Evolutionary conservation across 2,888 invertebrate species (phyloP).

Genomic region (Pristionchus mayeri): DNA sequence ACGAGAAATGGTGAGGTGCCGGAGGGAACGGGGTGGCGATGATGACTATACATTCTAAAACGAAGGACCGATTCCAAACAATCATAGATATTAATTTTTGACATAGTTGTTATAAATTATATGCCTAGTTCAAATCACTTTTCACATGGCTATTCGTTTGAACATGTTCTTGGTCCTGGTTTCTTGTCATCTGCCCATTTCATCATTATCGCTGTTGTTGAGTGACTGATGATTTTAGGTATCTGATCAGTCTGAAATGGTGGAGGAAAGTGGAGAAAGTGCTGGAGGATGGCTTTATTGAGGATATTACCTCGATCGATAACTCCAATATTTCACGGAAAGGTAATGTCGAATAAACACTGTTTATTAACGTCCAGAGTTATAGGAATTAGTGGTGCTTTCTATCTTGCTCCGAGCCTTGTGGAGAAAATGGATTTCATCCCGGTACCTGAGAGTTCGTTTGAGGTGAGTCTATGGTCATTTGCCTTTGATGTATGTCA

Average conservation of each 20-base stretch:
- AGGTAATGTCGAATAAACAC: background rate
- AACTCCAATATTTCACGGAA: slow-evolving; percentile 55
- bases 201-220: no score
- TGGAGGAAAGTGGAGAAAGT: slow-evolving; percentile 60
- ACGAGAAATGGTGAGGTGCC: slow-evolving; percentile 57
- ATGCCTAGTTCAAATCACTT: no score
- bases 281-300: slow-evolving; percentile 53
- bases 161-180: no score
- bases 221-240: slow-evolving; percentile 57
- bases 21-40: background rate
- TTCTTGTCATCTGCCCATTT: no score
- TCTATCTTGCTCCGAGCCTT: slow-evolving; percentile 55
- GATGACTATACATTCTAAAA: no score
- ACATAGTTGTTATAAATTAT: no score
- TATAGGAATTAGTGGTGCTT: slow-evolving; percentile 41
- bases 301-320: slow-evolving; percentile 60
- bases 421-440: slow-evolving; percentile 61
- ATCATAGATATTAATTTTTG: no score
- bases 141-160: no score
- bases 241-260: slow-evolving; percentile 60
- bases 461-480: slow-evolving; percentile 28
- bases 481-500: background rate
- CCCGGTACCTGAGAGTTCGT: slow-evolving; percentile 59
- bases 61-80: no score
- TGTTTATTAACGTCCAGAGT: background rate